Evolutionary conservation across 2,797 vertebrate genomes (phyloP), one percentile per base, ranked within the genome.

Genomic region (Sternotherus odoratus): DNA sequence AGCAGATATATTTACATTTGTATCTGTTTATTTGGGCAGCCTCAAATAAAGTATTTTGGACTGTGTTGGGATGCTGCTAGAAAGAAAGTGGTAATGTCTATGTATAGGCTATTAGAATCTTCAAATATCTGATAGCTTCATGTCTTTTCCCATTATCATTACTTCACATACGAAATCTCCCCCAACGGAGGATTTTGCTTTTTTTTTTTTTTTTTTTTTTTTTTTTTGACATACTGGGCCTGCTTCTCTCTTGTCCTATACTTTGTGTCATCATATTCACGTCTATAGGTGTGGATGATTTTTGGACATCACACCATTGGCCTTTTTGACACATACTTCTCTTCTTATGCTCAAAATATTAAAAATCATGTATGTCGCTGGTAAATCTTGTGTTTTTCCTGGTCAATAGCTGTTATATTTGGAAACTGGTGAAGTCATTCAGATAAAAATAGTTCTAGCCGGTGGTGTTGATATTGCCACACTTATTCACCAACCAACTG

Each of bases 401-500:
- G 13, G 12, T 28, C 43, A 48, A 46, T 46, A 77, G 46, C 39
- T 33, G 0, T 50, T 95, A 19, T 2, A n/a, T 26, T 69, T 60
- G 4, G 1, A 77, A 66, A 60, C 33, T 69, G 85, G 50, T 2
- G 21, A 75, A 8, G 80, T 88, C 57, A 28, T 79, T 79, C 15
- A 49, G 83, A 89, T 39, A 39, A 54, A 57, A 77, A 48, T 88
- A 21, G 6, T 79, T 33, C 51, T 77, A 69, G 87, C 49, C 83
- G 79, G 28, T 30, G 83, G 60, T 2, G 0, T 87, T 93, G 63
- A 30, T 48, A 74, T 57, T 77, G 50, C 89, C 46, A 46, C 0
- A 1, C 82, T 94, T 94, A 92, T 85, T 94, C 96, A 93, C 92
- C 89, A 83, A 17, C 91, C 91, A 79, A 69, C 89, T 92, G 17